phyloP scores from a whole-genome alignment of 1,140 invertebrate species.

The Aphaenogaster ashmeadi region DNA sequence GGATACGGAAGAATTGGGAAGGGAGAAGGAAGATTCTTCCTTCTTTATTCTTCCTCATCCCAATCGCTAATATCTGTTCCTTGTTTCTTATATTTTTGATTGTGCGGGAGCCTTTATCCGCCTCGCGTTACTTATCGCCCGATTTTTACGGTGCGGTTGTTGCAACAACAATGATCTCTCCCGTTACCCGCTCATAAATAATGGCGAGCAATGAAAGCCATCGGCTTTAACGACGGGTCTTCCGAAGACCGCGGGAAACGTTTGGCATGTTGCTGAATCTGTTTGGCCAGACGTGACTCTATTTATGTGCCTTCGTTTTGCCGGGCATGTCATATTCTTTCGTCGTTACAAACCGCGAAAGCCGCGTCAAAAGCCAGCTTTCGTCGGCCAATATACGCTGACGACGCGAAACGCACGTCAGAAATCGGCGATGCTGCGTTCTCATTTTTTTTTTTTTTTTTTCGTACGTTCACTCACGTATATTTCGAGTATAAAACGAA shows the following conservation, averaged over 20 bases:
- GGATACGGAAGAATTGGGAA: no score
- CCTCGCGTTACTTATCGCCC: neutral
- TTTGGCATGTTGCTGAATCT: constrained; percentile 20
- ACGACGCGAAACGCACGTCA: neutral
- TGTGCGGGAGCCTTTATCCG: neutral
- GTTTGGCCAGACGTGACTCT: neutral
- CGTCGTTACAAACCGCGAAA: constrained; percentile 10
- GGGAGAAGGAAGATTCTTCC: no score
- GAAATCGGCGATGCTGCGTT: neutral
- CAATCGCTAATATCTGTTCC: no score
- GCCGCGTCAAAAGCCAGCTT: constrained; percentile 24
- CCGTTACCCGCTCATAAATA: neutral
- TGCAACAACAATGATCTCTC: neutral
- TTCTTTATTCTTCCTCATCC: no score
- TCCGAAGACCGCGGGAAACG: neutral
- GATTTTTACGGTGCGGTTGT: neutral
- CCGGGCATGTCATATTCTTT: constrained; percentile 2
- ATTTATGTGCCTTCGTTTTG: constrained; percentile 49
- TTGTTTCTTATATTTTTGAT: no score
- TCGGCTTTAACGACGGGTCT: neutral
- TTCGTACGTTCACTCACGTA: neutral
- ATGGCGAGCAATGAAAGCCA: neutral
- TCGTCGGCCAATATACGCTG: constrained; percentile 4
- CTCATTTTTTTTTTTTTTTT: neutral
- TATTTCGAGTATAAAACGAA: neutral